phyloP scores from a whole-genome alignment of 1,140 invertebrate genomes.

The Cydia strobilella region DNA sequence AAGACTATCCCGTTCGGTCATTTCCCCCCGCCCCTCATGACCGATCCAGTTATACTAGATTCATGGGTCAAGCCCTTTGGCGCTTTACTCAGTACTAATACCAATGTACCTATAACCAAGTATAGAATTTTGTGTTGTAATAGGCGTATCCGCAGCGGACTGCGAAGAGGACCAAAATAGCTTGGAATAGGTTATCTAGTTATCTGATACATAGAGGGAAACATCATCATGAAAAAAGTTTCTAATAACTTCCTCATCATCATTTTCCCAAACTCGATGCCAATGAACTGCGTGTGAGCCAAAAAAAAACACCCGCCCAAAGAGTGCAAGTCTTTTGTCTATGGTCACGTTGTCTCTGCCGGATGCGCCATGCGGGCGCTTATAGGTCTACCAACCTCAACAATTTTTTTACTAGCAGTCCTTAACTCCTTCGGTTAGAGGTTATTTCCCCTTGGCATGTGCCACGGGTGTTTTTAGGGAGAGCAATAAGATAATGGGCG shows the following conservation, averaged over 20 bases:
- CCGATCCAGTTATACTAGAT: no score
- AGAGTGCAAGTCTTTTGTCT: conserved; percentile 52
- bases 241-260: background rate
- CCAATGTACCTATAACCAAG: no score
- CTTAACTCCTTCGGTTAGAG: background rate
- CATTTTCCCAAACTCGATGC: conserved; percentile 15
- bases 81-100: no score
- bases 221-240: background rate
- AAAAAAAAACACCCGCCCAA: conserved; percentile 35
- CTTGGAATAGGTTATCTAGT: background rate
- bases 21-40: no score
- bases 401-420: conserved; percentile 46
- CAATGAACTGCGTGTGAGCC: conserved; percentile 49
- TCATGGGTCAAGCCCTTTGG: no score
- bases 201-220: background rate
- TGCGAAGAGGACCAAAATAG: no score
- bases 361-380: conserved; percentile 67
- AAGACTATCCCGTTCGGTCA: no score
- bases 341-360: conserved; percentile 61
- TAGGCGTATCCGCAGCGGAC: no score
- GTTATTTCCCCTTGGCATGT: background rate
- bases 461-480: background rate
- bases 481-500: conserved; percentile 66
- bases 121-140: no score
- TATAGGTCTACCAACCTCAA: conserved; percentile 28